phyloP scores from a whole-genome alignment of 2,888 invertebrate genomes.

The Rapana venosa region DNA sequence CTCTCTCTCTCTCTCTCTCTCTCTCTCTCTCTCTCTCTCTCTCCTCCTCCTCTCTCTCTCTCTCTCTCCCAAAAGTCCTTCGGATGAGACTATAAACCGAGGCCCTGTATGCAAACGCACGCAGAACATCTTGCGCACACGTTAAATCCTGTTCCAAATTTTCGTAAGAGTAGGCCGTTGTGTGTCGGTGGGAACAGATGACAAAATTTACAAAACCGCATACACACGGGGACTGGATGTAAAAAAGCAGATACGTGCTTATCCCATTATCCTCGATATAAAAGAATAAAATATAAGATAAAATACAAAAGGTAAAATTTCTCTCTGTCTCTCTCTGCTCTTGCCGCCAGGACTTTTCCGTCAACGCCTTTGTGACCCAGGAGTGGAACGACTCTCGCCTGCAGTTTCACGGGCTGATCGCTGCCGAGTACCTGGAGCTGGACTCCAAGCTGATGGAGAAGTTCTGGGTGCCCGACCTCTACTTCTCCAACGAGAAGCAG shows the following conservation, averaged over 20 bases:
- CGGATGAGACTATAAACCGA: no score
- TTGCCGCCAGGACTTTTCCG: constrained; percentile 60
- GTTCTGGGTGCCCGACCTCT: constrained; percentile 72
- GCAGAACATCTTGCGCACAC: no score
- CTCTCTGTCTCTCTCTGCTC: background rate
- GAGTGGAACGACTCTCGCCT: constrained; percentile 64
- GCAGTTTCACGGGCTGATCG: constrained; percentile 61
- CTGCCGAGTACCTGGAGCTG: constrained; percentile 64
- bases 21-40: background rate
- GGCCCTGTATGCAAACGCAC: no score
- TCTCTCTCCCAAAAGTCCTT: background rate
- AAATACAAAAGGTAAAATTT: no score
- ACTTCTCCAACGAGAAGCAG: constrained; percentile 71
- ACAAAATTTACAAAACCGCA: no score
- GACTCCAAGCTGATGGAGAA: constrained; percentile 66
- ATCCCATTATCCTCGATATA: no score
- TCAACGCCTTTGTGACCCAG: constrained; percentile 65
- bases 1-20: background rate
- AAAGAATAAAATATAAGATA: no score
- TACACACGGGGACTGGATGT: no score
- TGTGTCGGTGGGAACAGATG: no score
- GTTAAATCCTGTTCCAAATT: no score
- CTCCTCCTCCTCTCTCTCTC: background rate
- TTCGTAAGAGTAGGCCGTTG: no score
- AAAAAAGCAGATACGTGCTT: no score